These are phyloP conservation scores for Drosophila monieri DNA, from an alignment of 2,888 invertebrate genomes.

Conservation along the genomic window DNA sequence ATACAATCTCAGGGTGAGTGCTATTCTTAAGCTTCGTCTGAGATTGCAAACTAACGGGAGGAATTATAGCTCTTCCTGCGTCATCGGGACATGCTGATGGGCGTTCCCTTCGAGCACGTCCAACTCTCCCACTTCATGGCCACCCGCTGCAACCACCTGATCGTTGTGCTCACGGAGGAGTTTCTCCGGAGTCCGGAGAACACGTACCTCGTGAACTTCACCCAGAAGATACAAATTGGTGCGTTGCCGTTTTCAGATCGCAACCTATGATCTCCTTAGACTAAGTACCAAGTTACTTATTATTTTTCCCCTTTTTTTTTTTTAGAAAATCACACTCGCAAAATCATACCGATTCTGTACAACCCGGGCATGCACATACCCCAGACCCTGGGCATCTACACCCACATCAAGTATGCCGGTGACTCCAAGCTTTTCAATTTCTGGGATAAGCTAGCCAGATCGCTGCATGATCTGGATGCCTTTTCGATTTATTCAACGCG, in stretches of 20 bases:
- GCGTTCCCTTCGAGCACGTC: constrained; percentile 89
- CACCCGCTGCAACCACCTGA: constrained; percentile 90
- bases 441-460: constrained; percentile 88
- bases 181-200: constrained; percentile 91
- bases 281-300: neutral
- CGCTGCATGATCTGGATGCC: constrained; percentile 80
- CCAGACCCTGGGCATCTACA: constrained; percentile 87
- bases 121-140: constrained; percentile 90
- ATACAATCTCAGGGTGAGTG: constrained; percentile 87
- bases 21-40: neutral
- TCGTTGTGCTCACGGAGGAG: constrained; percentile 91
- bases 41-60: neutral
- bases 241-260: constrained; percentile 61
- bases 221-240: constrained; percentile 93
- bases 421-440: constrained; percentile 87
- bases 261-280: neutral
- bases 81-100: constrained; percentile 89
- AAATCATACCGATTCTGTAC: constrained; percentile 90
- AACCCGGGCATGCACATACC: constrained; percentile 87
- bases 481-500: constrained; percentile 37
- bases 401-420: constrained; percentile 86
- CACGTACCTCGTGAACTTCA: constrained; percentile 91
- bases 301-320: neutral
- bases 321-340: constrained; percentile 86
- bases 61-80: constrained; percentile 88